These are phyloP conservation scores for Struthio camelus DNA, from an alignment of 2,113 vertebrate species.

Conservation along the genomic window DNA sequence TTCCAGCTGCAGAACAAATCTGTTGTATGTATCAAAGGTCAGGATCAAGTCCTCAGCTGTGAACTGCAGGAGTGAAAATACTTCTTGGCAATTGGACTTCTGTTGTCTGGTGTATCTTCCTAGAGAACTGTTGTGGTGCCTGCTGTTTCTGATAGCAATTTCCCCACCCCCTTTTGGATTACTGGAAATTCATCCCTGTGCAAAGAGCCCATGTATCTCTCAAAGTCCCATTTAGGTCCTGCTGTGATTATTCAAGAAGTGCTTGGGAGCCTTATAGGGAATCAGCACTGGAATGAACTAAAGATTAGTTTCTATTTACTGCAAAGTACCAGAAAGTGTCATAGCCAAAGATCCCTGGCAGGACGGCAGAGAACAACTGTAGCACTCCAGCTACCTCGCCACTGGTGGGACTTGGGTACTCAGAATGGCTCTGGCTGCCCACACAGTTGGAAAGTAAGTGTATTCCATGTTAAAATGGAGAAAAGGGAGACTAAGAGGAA, in stretches of 20 bases:
- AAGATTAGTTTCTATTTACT: constrained; percentile 54
- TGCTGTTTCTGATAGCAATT: constrained; percentile 19
- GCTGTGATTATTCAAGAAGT: constrained; percentile 38
- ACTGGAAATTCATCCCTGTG: neutral
- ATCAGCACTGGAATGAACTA: neutral
- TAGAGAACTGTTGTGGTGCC: neutral
- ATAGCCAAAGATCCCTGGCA: neutral
- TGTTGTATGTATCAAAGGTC: constrained; percentile 18
- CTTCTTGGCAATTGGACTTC: constrained; percentile 10
- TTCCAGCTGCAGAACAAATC: constrained; percentile 26
- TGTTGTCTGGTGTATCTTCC: constrained; percentile 14
- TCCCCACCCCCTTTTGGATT: constrained; percentile 9
- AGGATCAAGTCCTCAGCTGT: constrained; percentile 34
- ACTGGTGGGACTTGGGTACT: neutral
- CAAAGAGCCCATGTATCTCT: neutral
- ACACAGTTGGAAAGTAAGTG: neutral
- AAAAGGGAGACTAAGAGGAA: neutral
- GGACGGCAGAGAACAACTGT: neutral
- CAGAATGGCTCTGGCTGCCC: neutral
- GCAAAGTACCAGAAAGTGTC: neutral
- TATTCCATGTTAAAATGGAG: neutral
- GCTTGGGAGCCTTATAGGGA: neutral
- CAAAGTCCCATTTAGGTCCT: neutral
- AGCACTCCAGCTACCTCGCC: neutral
- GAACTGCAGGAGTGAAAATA: constrained; percentile 42